Conservation (phyloP, 92 coral and sea anemone species). For the Diadumene lineata region DNA sequence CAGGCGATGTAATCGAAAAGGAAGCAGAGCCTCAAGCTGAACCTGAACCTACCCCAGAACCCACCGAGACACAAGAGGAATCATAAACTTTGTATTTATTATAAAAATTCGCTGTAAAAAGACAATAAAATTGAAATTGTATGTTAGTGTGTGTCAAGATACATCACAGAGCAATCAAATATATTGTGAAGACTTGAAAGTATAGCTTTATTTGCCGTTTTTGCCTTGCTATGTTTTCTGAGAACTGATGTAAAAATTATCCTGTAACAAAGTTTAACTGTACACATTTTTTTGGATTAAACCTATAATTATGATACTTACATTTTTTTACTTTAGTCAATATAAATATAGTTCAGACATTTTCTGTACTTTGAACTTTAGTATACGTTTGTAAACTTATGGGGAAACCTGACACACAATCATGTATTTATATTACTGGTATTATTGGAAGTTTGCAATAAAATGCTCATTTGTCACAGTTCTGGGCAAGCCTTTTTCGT, state of each 20-base stretch:
- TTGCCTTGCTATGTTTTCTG: too few relatives aligned
- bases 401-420: too few relatives aligned
- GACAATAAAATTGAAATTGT: not conserved
- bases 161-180: too few relatives aligned
- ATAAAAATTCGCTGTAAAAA: not conserved
- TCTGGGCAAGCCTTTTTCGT: not conserved
- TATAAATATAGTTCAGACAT: too few relatives aligned
- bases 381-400: not conserved
- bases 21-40: slow-evolving; percentile 15
- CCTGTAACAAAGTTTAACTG: too few relatives aligned
- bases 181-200: too few relatives aligned
- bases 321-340: too few relatives aligned
- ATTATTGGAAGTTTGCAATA: not conserved
- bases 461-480: not conserved
- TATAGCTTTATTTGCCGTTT: too few relatives aligned
- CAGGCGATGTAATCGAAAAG: slow-evolving; percentile 11
- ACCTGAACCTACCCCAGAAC: slow-evolving; percentile 14
- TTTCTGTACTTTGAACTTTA: too few relatives aligned
- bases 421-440: not conserved
- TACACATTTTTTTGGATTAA: too few relatives aligned
- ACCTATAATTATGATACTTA: too few relatives aligned
- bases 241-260: too few relatives aligned
- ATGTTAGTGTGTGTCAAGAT: not conserved
- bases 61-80: slow-evolving; percentile 4
- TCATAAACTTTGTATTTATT: slow-evolving; percentile 11